Base-by-base conservation (phyloP, 2,797 vertebrate species). In the Carcharodon carcharias region DNA sequence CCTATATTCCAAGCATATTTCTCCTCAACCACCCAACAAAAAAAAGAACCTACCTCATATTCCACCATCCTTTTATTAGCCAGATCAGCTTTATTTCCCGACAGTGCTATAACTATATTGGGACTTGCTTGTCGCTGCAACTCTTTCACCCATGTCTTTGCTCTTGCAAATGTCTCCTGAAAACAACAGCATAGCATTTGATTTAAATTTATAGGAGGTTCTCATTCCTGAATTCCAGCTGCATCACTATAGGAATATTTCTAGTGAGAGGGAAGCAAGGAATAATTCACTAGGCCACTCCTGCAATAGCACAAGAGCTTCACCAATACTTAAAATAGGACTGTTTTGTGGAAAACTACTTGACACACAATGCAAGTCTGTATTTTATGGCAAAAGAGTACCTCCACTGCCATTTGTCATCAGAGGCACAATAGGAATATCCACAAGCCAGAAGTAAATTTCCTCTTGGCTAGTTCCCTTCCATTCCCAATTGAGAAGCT, bases 81-180 rank as follows among this genome's bases (percentile, higher is more conserved):
- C 96, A 98, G 97, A 96, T 98, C 98, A 0, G 98, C 98, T 96
- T 98, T 98, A 97, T 98, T 98, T 96, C 98, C 98, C 0, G 98
- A 97, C 85, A 98, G 97, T 40, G 98, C 98, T 35, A 98, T 98
- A 67, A 98, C 98, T 63, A 98, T 98, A 97, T 97, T 98, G 95
- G 98, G 98, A 96, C 98, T 98, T 82, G 98, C 98, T 96, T 98
- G 98, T 93, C 98, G 97, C 97, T 98, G 98, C 89, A 98, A 97
- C 96, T 98, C 98, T 96, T 98, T 98, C 97, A 98, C 98, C 98
- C 98, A 98, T 96, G 97, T 98, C 97, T 98, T 98, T 0, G 98
- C 98, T 96, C 98, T 97, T 0, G 98, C 98, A 95, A 98, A 98
- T 0, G 98, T 98, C 97, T 98, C 98, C 98, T 98, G 58, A 65